Percentiles rank a stretch among this genome's conserved stretches.
These are phyloP conservation scores for Eupeodes corollae DNA, from an alignment of 1,140 invertebrate species.

Conservation along the genomic window DNA sequence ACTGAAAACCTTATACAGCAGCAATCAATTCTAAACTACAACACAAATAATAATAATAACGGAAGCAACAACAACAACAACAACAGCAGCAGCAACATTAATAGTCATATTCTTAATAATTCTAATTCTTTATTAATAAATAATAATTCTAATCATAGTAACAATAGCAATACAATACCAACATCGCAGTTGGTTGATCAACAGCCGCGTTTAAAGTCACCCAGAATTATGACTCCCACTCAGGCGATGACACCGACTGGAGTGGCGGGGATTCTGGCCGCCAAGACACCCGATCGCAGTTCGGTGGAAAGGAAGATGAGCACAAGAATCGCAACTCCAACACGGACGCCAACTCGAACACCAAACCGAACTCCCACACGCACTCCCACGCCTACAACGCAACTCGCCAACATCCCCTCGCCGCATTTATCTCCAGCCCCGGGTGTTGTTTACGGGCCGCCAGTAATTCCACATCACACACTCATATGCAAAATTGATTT, in stretches of 20 bases:
- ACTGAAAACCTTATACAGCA: not conserved
- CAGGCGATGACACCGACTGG: no score
- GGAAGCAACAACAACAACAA: not conserved
- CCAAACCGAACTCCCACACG: constrained; percentile 16
- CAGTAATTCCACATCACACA: not conserved
- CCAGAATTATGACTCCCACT: no score
- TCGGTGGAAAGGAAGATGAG: not conserved
- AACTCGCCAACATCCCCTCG: not conserved
- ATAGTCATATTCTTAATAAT: not conserved
- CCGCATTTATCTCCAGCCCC: not conserved
- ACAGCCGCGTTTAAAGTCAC: no score
- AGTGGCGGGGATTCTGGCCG: no score
- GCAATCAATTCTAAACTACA: not conserved
- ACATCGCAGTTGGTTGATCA: no score
- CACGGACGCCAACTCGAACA: constrained; percentile 11
- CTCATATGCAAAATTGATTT: constrained; percentile 34
- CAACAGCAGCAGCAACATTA: not conserved
- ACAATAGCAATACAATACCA: not conserved
- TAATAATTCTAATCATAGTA: not conserved
- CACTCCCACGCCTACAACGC: constrained; percentile 8
- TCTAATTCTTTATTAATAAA: not conserved
- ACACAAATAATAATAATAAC: not conserved
- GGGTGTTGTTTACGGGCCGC: not conserved
- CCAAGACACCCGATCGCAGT: constrained; percentile 5
- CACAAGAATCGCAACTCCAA: constrained; percentile 6